A percentile compares a stretch with the other conserved stretches of the same genome.
phyloP scores from a whole-genome alignment of 1,140 invertebrate genomes.

The Drosophila dunni region DNA sequence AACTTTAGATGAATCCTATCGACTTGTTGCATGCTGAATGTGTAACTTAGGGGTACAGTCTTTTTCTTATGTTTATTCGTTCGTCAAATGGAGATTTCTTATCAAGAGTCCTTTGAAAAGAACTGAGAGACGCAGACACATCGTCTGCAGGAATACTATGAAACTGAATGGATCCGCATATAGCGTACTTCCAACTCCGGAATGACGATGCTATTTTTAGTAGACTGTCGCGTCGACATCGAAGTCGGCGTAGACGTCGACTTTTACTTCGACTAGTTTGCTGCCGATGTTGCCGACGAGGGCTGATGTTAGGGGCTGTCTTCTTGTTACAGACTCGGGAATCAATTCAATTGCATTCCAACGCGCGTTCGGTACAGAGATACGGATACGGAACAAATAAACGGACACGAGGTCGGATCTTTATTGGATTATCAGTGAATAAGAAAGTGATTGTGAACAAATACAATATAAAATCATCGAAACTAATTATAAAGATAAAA shows the following conservation, averaged over 20 bases:
- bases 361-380: constrained; percentile 70
- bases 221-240: constrained; percentile 21
- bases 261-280: constrained; percentile 65
- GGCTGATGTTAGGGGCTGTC: constrained; percentile 62
- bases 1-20: constrained; percentile 51
- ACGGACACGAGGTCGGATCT: constrained; percentile 26
- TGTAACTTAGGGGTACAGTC: neutral
- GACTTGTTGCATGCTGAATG: constrained; percentile 63
- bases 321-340: constrained; percentile 30
- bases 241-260: too few relatives aligned
- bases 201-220: constrained; percentile 63
- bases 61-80: neutral
- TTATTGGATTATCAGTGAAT: constrained; percentile 73
- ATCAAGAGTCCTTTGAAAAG: neutral
- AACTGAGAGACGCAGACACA: constrained; percentile 41
- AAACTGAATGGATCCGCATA: constrained; percentile 57
- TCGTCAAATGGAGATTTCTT: neutral
- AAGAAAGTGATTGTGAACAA: constrained; percentile 5
- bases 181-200: constrained; percentile 53
- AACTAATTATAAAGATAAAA: constrained; percentile 1
- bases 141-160: constrained; percentile 68
- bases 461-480: constrained; percentile 4
- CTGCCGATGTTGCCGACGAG: constrained; percentile 54
- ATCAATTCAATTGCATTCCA: constrained; percentile 78
- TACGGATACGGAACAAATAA: constrained; percentile 48